phyloP scores from a whole-genome alignment of 2,113 vertebrate species.

The Climacteris rufus region DNA sequence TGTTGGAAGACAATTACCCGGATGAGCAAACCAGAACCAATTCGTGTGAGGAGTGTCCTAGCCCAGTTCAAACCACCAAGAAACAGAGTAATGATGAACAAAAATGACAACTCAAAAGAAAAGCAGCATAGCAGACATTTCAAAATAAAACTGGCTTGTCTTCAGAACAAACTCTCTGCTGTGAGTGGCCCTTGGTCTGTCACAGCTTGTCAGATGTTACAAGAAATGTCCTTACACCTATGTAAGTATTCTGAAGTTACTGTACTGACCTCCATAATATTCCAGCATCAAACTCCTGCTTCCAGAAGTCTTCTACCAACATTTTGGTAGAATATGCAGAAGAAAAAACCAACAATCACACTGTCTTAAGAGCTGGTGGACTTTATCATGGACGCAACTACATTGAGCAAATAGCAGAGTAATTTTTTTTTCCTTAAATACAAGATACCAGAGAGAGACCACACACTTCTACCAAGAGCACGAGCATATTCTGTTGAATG shows the following conservation, averaged over 20 bases:
- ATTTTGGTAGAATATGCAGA: not conserved
- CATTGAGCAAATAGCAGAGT: not conserved
- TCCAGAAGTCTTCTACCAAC: not conserved
- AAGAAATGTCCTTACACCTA: accelerated
- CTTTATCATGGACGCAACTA: not conserved
- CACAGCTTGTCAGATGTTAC: not conserved
- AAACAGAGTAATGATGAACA: not conserved
- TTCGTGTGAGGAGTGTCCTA: accelerated
- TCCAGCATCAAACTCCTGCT: not conserved
- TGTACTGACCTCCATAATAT: not conserved
- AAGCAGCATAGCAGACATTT: not conserved
- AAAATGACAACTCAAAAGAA: not conserved
- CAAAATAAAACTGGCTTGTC: not conserved
- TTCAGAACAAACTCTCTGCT: not conserved
- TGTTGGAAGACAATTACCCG: not conserved
- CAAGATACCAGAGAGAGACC: not conserved
- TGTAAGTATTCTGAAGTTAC: not conserved
- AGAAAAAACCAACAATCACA: not conserved
- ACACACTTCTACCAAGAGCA: not conserved
- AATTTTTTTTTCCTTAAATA: not conserved
- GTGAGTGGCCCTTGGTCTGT: not conserved
- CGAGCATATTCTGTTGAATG: not conserved
- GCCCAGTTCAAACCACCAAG: not conserved
- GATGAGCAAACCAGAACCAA: not conserved
- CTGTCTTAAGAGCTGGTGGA: not conserved